phyloP scores from a whole-genome alignment of 2,888 invertebrate species.

The Tubulanus polymorphus region DNA sequence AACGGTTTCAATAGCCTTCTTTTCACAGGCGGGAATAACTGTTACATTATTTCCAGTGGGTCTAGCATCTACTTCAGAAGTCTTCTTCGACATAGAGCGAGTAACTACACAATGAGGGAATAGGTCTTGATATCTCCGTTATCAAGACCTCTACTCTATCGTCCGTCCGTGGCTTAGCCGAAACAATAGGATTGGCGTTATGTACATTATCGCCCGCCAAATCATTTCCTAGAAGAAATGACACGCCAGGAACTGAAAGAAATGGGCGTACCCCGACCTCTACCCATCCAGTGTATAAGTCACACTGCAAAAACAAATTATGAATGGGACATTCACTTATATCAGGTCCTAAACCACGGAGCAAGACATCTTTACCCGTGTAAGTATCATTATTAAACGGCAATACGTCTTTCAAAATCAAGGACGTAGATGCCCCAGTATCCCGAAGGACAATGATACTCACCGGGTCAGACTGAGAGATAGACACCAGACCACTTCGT shows the following conservation, averaged over 20 bases:
- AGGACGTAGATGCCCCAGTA: constrained; percentile 20
- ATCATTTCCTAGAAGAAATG: constrained; percentile 18
- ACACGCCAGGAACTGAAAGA: constrained; percentile 16
- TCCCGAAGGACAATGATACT: too few species aligned
- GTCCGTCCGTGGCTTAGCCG: background rate
- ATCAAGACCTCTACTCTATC: background rate
- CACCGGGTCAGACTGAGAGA: too few species aligned
- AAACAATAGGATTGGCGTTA: background rate
- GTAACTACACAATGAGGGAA: background rate
- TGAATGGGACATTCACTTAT: constrained; percentile 17
- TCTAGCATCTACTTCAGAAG: too few species aligned
- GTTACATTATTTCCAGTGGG: too few species aligned
- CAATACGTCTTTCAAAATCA: constrained; percentile 16
- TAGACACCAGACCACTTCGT: constrained; percentile 14
- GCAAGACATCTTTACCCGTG: constrained; percentile 14
- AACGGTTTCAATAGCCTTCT: too few species aligned
- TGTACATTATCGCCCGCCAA: constrained; percentile 13
- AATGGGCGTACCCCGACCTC: constrained; percentile 14
- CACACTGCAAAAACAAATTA: constrained; percentile 11
- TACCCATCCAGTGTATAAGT: constrained; percentile 17
- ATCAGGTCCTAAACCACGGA: constrained; percentile 18
- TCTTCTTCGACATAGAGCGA: background rate
- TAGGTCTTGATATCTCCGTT: background rate
- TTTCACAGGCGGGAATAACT: too few species aligned
- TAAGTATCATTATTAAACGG: constrained; percentile 13